Conservation (phyloP, 2,113 vertebrate genomes). For the Oryzias celebensis region DNA sequence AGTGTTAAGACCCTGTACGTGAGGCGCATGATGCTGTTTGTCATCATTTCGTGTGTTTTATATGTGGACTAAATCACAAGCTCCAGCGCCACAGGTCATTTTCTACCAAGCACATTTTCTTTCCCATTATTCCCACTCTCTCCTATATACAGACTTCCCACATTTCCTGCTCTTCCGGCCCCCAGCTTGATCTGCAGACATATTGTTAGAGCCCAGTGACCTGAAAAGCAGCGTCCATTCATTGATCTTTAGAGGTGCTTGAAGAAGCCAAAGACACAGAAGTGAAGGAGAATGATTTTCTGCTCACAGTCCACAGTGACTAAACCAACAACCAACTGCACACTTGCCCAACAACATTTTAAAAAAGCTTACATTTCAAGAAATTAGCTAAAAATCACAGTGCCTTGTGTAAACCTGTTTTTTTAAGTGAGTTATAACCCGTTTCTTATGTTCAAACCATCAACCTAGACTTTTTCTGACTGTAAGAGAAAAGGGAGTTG, state of each 20-base stretch:
- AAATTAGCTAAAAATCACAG: too few species aligned
- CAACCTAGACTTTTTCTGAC: too few species aligned
- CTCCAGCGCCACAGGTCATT: constrained; percentile 73
- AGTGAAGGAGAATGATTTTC: constrained; percentile 8
- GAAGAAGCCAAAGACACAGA: constrained; percentile 68
- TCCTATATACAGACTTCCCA: constrained; percentile 59
- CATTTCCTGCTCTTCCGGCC: constrained; percentile 37
- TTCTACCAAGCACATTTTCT: constrained; percentile 60
- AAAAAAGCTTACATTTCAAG: too few species aligned
- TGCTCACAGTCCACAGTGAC: too few species aligned
- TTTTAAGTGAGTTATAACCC: too few species aligned
- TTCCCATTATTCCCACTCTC: constrained; percentile 39
- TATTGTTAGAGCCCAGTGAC: constrained; percentile 76
- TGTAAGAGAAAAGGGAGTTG: too few species aligned
- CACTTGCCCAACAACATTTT: too few species aligned
- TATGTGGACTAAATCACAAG: constrained; percentile 64
- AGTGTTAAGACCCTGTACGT: too few species aligned
- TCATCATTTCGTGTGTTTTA: constrained; percentile 38
- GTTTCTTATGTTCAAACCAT: too few species aligned
- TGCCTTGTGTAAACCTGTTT: too few species aligned
- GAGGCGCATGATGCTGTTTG: neutral
- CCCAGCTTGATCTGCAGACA: constrained; percentile 75
- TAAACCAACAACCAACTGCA: too few species aligned
- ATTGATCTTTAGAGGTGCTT: constrained; percentile 14
- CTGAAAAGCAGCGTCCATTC: constrained; percentile 66